phyloP scores from a whole-genome alignment of 2,888 invertebrate species.

The Nephrotoma appendiculata region DNA sequence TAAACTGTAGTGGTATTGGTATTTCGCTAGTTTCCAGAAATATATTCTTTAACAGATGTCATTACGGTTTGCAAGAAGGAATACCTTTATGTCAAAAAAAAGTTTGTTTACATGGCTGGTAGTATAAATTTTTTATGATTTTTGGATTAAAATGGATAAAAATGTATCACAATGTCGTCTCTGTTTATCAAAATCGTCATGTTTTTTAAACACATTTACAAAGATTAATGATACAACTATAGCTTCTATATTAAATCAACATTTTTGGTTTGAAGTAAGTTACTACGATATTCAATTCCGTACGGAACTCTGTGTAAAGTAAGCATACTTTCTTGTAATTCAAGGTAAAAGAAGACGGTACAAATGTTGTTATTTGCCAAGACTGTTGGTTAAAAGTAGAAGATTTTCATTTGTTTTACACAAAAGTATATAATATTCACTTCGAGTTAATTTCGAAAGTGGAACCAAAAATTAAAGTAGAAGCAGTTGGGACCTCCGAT shows the following conservation, averaged over 20 bases:
- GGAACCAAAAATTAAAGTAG: background rate
- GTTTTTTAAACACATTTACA: too few species aligned
- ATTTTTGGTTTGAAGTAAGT: conserved; percentile 10
- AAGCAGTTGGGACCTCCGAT: background rate
- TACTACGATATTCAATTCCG: background rate
- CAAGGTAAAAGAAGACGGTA: background rate
- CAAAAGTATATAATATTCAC: background rate
- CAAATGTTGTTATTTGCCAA: background rate
- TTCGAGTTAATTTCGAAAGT: background rate
- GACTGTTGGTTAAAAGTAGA: background rate
- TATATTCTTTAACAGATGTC: too few species aligned
- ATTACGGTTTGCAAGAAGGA: too few species aligned
- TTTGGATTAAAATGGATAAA: too few species aligned
- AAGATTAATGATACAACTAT: background rate
- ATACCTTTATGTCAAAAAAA: too few species aligned
- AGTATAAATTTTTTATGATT: too few species aligned
- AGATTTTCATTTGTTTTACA: background rate
- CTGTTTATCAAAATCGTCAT: too few species aligned
- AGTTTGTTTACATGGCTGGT: too few species aligned
- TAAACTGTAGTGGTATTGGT: too few species aligned
- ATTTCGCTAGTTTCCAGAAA: too few species aligned
- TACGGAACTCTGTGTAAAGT: background rate
- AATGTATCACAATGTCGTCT: too few species aligned
- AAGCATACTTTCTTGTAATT: background rate
- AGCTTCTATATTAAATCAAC: conserved; percentile 7